These are phyloP conservation scores for Chaetodon trifasciatus DNA, from an alignment of 2,797 vertebrate genomes.

Conservation along the genomic window DNA sequence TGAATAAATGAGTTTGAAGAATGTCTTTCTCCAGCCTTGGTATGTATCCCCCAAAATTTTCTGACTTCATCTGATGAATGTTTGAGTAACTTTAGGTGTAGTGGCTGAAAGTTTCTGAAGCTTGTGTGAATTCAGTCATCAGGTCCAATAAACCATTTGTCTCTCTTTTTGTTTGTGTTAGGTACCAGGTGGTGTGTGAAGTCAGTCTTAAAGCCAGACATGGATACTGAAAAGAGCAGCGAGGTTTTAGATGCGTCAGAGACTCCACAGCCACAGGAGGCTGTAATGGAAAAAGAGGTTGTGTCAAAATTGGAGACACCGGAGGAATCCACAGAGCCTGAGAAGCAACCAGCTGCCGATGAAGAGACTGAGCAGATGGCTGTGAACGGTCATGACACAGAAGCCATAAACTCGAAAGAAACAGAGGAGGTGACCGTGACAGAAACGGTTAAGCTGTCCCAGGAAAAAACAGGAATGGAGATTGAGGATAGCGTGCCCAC, in stretches of 20 bases:
- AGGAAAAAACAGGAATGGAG: constrained; percentile 21
- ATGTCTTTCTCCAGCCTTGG: neutral
- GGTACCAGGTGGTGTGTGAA: constrained; percentile 68
- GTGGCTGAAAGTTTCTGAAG: neutral
- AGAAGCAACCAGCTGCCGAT: constrained; percentile 71
- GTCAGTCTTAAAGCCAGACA: constrained; percentile 65
- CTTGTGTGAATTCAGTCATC: neutral
- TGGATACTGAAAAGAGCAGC: constrained; percentile 78
- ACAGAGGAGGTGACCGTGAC: constrained; percentile 44
- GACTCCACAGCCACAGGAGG: constrained; percentile 62
- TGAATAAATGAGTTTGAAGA: neutral
- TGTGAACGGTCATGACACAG: constrained; percentile 43
- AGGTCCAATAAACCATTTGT: neutral
- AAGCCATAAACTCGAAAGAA: constrained; percentile 28
- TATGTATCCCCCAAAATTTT: neutral
- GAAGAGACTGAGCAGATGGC: constrained; percentile 51
- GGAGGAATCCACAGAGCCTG: constrained; percentile 59
- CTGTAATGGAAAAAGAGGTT: constrained; percentile 67
- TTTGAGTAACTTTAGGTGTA: neutral
- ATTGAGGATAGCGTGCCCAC: constrained; percentile 3
- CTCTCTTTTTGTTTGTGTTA: constrained; percentile 35
- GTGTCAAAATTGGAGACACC: constrained; percentile 53
- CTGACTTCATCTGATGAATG: neutral
- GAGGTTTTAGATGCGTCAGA: constrained; percentile 71
- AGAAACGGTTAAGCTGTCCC: constrained; percentile 5